A percentile compares a stretch with the other conserved stretches of the same genome.
These are phyloP conservation scores for Falco berigora DNA, from an alignment of 2,797 vertebrate species.

Conservation along the genomic window DNA sequence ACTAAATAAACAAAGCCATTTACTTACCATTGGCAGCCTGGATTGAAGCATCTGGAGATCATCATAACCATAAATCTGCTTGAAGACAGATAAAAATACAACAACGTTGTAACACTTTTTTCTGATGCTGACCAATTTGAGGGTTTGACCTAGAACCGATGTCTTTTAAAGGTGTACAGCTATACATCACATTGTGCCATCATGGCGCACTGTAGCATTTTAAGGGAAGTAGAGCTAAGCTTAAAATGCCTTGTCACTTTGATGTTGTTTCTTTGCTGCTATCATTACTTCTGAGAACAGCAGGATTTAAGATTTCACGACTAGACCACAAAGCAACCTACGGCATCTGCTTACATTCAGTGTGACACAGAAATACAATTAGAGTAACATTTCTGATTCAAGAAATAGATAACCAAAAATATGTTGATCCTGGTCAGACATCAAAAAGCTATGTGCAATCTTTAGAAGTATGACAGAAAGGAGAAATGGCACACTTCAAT, in stretches of 20 bases:
- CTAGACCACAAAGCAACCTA: background rate
- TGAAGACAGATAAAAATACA: conserved; percentile 29
- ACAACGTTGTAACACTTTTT: background rate
- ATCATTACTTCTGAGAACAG: background rate
- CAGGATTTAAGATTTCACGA: background rate
- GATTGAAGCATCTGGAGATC: conserved; percentile 96
- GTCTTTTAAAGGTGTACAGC: background rate
- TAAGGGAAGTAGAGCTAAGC: background rate
- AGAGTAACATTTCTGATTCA: background rate
- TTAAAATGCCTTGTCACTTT: background rate
- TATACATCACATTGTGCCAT: background rate
- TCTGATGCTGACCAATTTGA: background rate
- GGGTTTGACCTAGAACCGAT: background rate
- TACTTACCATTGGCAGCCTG: conserved; percentile 89
- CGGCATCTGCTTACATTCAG: background rate
- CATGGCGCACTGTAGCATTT: background rate
- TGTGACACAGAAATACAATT: background rate
- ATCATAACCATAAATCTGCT: conserved; percentile 95
- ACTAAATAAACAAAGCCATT: background rate
- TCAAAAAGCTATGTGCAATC: background rate
- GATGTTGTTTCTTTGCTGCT: background rate
- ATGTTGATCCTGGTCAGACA: background rate
- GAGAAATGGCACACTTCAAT: background rate
- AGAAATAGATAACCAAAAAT: background rate
- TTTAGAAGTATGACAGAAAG: background rate